A percentile compares a stretch with the other conserved stretches of the same genome.
phyloP scores from a whole-genome alignment of 2,888 invertebrate genomes.

The Erebia aethiops region DNA sequence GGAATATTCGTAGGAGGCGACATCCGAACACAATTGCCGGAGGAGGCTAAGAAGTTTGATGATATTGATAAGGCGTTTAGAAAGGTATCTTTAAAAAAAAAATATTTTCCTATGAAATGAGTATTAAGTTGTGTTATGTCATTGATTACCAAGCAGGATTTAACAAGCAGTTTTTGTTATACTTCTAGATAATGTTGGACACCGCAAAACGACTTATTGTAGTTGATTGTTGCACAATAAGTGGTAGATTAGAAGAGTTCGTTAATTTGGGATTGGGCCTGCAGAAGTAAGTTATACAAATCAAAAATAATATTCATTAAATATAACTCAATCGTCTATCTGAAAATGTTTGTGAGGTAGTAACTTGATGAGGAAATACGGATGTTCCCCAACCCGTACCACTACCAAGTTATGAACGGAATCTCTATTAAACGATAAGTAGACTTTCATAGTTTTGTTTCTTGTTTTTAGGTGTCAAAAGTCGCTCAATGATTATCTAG shows the following conservation, averaged over 20 bases:
- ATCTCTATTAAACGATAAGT: too few species aligned
- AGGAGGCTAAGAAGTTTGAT: slow-evolving; percentile 95
- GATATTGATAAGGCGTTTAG: slow-evolving; percentile 92
- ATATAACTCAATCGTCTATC: too few species aligned
- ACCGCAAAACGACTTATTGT: slow-evolving; percentile 91
- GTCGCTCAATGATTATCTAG: slow-evolving; percentile 94
- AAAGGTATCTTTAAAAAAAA: slow-evolving; percentile 72
- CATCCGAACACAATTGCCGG: slow-evolving; percentile 92
- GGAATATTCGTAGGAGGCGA: slow-evolving; percentile 96
- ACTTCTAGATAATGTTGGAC: slow-evolving; percentile 90
- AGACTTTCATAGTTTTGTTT: background rate
- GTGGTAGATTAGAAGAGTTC: slow-evolving; percentile 90
- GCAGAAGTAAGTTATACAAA: slow-evolving; percentile 81
- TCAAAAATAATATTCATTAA: too few species aligned
- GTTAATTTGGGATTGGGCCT: slow-evolving; percentile 88
- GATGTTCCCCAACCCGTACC: too few species aligned
- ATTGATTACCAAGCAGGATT: background rate
- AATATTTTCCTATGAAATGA: too few species aligned
- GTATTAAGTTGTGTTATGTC: too few species aligned
- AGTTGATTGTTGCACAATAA: slow-evolving; percentile 88
- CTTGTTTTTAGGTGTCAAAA: slow-evolving; percentile 87
- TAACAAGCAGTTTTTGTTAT: background rate
- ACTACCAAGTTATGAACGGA: too few species aligned
- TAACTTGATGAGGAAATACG: too few species aligned
- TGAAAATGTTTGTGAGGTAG: too few species aligned